A percentile compares a stretch with the other conserved stretches of the same genome.
Evolutionary conservation across 2,113 vertebrate species (phyloP).

Genomic region (Campylomormyrus tamandua): DNA sequence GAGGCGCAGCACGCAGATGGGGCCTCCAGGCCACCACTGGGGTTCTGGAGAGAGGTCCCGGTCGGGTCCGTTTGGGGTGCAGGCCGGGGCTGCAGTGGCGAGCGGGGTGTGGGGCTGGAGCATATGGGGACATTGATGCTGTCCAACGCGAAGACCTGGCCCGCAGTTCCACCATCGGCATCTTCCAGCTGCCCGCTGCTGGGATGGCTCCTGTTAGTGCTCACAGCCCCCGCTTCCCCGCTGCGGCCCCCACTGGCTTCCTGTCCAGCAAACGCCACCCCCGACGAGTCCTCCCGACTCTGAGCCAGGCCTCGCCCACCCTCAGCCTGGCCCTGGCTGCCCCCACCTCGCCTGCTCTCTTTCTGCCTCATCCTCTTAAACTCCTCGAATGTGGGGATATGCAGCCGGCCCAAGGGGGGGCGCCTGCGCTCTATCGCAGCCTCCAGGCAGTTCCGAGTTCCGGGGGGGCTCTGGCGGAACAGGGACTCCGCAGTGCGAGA

Average conservation of each 20-base stretch:
- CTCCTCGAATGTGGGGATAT: constrained; percentile 80
- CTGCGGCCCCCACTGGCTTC: not conserved
- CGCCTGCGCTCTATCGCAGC: constrained; percentile 40
- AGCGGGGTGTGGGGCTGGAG: constrained; percentile 67
- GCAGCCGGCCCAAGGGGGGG: constrained; percentile 53
- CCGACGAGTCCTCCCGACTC: not conserved
- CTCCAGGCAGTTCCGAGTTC: constrained; percentile 23
- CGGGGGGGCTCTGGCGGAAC: constrained; percentile 26
- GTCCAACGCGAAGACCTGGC: not conserved
- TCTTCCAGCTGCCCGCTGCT: not conserved
- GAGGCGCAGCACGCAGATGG: constrained; percentile 79
- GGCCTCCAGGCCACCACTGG: constrained; percentile 51
- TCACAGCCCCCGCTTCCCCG: constrained; percentile 10
- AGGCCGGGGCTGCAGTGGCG: constrained; percentile 57
- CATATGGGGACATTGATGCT: constrained; percentile 49
- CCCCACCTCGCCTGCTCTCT: constrained; percentile 34
- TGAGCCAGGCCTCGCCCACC: not conserved
- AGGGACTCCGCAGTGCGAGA: constrained; percentile 61
- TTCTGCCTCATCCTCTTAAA: constrained; percentile 77
- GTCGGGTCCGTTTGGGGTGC: constrained; percentile 36
- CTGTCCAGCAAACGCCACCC: not conserved
- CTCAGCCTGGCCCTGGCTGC: constrained; percentile 3
- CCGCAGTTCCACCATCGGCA: not conserved
- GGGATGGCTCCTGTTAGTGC: not conserved
- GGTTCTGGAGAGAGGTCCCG: constrained; percentile 16